These are phyloP conservation scores for Elysia crispata DNA, from an alignment of 2,888 invertebrate species.

Conservation along the genomic window DNA sequence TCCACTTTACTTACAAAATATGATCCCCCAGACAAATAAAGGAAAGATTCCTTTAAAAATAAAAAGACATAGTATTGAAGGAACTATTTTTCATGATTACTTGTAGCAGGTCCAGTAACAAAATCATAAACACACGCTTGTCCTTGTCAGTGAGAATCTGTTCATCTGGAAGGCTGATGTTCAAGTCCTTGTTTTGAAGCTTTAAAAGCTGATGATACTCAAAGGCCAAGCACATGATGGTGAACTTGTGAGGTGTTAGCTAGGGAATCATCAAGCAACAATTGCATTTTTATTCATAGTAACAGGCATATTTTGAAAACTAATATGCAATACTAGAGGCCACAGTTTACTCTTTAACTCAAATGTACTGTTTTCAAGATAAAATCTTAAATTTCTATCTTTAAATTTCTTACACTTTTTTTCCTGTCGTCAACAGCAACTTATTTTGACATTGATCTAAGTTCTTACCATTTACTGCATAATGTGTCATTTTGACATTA, in stretches of 20 bases:
- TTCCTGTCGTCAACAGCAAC: too few species aligned
- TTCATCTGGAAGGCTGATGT: slow-evolving; percentile 17
- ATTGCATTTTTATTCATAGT: too few species aligned
- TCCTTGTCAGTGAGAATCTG: slow-evolving; percentile 72
- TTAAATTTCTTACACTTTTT: too few species aligned
- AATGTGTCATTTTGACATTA: too few species aligned
- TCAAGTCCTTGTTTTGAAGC: slow-evolving; percentile 12
- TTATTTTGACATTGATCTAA: too few species aligned
- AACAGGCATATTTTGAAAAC: too few species aligned
- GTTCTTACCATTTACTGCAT: too few species aligned
- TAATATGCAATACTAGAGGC: too few species aligned
- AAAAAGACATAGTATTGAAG: too few species aligned
- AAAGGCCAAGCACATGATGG: slow-evolving; percentile 64
- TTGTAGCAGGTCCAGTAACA: slow-evolving; percentile 88
- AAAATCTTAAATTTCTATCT: too few species aligned
- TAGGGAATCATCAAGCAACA: background rate
- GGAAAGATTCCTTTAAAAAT: background rate
- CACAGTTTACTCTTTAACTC: too few species aligned
- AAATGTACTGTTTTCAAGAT: too few species aligned
- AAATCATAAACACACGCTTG: slow-evolving; percentile 88
- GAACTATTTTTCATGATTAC: slow-evolving; percentile 70
- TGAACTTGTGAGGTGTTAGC: slow-evolving; percentile 51
- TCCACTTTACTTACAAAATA: background rate
- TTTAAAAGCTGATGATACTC: slow-evolving; percentile 60
- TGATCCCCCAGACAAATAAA: background rate